Evolutionary conservation across 2,113 vertebrate species (phyloP).

Genomic region (Ceuthmochares aereus): DNA sequence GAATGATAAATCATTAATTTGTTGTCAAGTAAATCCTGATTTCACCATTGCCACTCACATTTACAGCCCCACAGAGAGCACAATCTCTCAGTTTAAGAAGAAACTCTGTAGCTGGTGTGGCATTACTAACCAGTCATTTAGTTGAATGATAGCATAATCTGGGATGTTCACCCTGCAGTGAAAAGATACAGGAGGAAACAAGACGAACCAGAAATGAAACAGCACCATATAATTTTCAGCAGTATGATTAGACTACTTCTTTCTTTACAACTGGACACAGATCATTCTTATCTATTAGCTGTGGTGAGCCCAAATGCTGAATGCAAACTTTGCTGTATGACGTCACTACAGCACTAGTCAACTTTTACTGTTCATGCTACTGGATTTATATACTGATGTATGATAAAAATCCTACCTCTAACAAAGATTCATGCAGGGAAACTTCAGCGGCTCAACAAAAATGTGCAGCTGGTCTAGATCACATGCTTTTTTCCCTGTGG

Average conservation of each 20-base stretch:
- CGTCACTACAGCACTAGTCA: not conserved
- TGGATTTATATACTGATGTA: not conserved
- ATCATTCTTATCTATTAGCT: constrained; percentile 13
- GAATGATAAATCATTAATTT: not conserved
- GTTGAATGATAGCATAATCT: not conserved
- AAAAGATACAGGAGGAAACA: not conserved
- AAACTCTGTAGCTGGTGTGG: not conserved
- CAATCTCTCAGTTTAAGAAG: not conserved
- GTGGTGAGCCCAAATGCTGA: constrained; percentile 7
- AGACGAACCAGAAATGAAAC: constrained; percentile 29
- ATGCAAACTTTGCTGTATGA: not conserved
- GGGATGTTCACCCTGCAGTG: not conserved
- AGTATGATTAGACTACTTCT: constrained; percentile 12
- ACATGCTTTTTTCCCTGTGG: not conserved
- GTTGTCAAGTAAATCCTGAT: not conserved
- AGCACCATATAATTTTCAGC: not conserved
- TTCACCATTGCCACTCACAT: not conserved
- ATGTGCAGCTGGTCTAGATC: not conserved
- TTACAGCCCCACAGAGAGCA: not conserved
- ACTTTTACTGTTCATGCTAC: not conserved
- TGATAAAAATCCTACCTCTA: constrained; percentile 14
- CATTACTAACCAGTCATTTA: not conserved
- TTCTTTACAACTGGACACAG: not conserved
- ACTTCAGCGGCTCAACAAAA: not conserved
- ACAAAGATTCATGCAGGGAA: not conserved